Percentiles rank a stretch among this genome's conserved stretches.
Evolutionary conservation across 1,140 invertebrate species (phyloP).

Genomic region (Potamilus streckersoni): DNA sequence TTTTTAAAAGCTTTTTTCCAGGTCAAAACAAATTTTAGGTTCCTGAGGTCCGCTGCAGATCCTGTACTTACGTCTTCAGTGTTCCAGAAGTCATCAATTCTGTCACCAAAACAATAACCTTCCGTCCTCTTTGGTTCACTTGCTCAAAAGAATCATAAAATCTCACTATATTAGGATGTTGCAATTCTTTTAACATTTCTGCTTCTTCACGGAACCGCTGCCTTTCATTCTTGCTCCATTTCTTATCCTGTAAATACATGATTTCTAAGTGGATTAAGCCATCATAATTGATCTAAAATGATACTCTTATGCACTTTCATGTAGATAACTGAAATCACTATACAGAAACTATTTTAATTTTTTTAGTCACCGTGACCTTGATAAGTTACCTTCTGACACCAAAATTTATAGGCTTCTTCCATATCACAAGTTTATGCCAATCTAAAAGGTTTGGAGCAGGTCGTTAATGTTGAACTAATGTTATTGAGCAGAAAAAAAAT

Average conservation of each 20-base stretch:
- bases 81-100: slow-evolving; percentile 99
- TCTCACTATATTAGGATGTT: slow-evolving; percentile 99
- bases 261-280: background rate
- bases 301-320: background rate
- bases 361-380: no score
- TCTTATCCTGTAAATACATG: slow-evolving; percentile 67
- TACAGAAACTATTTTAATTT: background rate
- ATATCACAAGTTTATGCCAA: no score
- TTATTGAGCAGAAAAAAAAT: no score
- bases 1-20: no score
- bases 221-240: slow-evolving; percentile 81
- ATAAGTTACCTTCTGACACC: no score
- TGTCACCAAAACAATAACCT: slow-evolving; percentile 98
- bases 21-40: no score
- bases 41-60: background rate
- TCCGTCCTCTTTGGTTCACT: slow-evolving; percentile 81
- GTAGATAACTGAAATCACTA: background rate
- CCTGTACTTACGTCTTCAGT: slow-evolving; percentile 87
- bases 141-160: slow-evolving; percentile 99
- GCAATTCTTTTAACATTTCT: slow-evolving; percentile 99
- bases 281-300: background rate
- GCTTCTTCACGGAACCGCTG: slow-evolving; percentile 98
- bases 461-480: no score
- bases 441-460: no score
- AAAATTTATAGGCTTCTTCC: no score